Conservation (phyloP, 2,888 invertebrate genomes). For the Dryocosmus kuriphilus region DNA sequence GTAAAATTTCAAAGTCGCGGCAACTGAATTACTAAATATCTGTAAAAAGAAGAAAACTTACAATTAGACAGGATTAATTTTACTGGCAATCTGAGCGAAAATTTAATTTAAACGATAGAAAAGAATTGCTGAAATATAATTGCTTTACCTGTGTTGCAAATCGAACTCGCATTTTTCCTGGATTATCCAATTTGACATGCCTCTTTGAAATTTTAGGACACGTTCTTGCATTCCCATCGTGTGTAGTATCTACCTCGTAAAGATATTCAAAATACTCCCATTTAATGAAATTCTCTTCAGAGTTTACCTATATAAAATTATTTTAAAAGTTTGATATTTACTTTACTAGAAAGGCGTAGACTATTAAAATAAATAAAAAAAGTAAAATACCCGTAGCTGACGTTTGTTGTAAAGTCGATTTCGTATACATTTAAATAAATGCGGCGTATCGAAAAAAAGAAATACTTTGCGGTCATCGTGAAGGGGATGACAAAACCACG, state of each 20-base stretch:
- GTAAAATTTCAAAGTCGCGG: too few species aligned
- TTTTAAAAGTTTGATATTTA: neutral
- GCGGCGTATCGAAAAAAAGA: constrained; percentile 53
- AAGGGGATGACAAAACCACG: constrained; percentile 47
- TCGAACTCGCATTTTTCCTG: constrained; percentile 46
- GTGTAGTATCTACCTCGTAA: constrained; percentile 21
- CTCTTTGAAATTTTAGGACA: constrained; percentile 46
- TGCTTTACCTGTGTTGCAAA: constrained; percentile 45
- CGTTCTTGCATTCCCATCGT: constrained; percentile 31
- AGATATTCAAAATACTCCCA: constrained; percentile 29
- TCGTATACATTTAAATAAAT: constrained; percentile 54
- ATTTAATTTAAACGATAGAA: too few species aligned
- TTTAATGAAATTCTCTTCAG: neutral
- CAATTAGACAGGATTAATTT: too few species aligned
- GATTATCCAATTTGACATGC: constrained; percentile 44
- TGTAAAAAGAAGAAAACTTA: too few species aligned
- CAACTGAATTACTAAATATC: too few species aligned
- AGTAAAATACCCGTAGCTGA: neutral
- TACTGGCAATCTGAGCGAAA: too few species aligned
- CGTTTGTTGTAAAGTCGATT: constrained; percentile 46
- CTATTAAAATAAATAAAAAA: neutral
- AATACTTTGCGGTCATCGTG: constrained; percentile 42
- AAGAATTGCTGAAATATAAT: neutral
- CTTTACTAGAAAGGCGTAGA: neutral
- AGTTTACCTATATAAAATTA: neutral